Evolutionary conservation across 2,113 vertebrate genomes (phyloP), one percentile per base, ranked within the genome.

Genomic region (Prietella phreatophila): DNA sequence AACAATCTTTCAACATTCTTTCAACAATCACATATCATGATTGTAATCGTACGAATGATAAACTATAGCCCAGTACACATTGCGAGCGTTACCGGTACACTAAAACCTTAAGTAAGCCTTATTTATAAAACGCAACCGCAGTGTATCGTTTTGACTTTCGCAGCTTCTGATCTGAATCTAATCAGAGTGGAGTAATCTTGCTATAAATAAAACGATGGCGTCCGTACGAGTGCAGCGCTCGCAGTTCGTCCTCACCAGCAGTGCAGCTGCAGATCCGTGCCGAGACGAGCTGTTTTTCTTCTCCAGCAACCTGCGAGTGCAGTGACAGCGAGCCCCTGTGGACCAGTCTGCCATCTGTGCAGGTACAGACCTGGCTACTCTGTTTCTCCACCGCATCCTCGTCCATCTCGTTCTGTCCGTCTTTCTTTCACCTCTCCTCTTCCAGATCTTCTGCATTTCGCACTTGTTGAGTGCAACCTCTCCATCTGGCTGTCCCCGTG

Each of bases 261-360:
- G 83, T 83, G 86, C 83, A 90, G 89, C 89, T 88, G 79, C 83
- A 88, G 86, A 86, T 10, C 27, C 82, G 47, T 53, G 42, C 36
- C 61, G 42, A 87, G 92, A 87, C 42, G 92, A 93, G 90, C 89
- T 81, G 89, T 92, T 93, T 90, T 86, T 93, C 88, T 91, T 92
- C 55, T 81, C 79, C 88, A 91, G 84, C 88, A 90, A 87, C 85
- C 89, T 25, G 91, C 90, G 90, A 86, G 90, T 69, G 58, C 90
- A 91, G 89, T 92, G 94, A 93, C 93, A 93, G 92, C 89, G 84
- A 88, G 90, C 90, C 87, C 92, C 91, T 85, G 84, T 82, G 85
- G 94, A 90, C 93, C 92, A 91, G 89, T 88, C 89, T 91, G 90
- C 94, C 93, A 95, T 94, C 94, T 95, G 94, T 93, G 92, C 93